Base-by-base conservation (phyloP, 2,113 vertebrate species). In the Hirundichthys speculiger region DNA sequence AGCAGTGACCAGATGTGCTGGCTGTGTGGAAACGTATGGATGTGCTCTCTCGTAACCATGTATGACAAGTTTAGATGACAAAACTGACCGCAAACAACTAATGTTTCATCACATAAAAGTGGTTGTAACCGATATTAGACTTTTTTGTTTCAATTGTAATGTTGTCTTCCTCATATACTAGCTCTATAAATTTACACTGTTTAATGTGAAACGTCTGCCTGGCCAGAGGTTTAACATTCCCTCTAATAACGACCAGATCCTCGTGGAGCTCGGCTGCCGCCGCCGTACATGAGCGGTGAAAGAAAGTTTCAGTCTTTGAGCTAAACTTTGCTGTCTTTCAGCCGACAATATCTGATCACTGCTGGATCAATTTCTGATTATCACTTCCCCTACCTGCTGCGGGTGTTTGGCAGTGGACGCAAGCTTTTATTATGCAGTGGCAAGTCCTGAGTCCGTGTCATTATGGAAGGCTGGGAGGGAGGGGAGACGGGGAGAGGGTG, bases 351-450 rank as follows among this genome's bases (percentile, higher is more conserved):
- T 70, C 57, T 45, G 50, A 57, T 73, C 58, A 50, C 60, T 0
- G 7, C 18, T 65, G 30, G 67, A 49, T 18, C 51, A 48, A 64
- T 80, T 55, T 69, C 43, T 67, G 27, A 79, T 75, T 58, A 63
- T 65, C 54, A 30, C 40, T 74, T 60, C 58, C 50, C 13, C 30
- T 30, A 46, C 69, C 64, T 69, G 64, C 62, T 72, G 71, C 52
- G 53, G 80, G 64, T 78, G 69, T 86, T 90, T 91, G 86, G 90
- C 87, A 91, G 70, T 12, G 86, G 41, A 71, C 67, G 47, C 77
- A 90, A 90, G 88, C 84, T 92, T 92, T 94, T 93, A 95, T 93
- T 94, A 93, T 91, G 82, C 90, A 86, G 89, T 14, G 73, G 88
- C 50, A 85, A 85, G 90, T 93, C 89, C 63, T 74, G 90, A 91